Conservation (phyloP, 2,113 vertebrate genomes). For the Gallinago paraguaiae region DNA sequence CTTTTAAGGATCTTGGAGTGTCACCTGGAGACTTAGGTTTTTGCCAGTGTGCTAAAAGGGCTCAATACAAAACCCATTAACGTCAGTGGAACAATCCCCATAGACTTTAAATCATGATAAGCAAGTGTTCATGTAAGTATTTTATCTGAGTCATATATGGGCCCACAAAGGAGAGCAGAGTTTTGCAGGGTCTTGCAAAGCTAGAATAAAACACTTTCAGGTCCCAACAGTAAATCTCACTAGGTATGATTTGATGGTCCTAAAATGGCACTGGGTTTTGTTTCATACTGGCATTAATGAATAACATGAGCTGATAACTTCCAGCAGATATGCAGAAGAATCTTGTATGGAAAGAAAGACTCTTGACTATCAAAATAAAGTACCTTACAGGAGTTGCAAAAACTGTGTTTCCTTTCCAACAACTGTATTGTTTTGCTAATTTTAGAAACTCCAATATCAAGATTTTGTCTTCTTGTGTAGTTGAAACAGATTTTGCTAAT, state of each 20-base stretch:
- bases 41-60: not conserved
- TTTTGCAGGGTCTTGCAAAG: not conserved
- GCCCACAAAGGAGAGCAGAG: not conserved
- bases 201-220: not conserved
- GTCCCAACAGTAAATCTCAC: not conserved
- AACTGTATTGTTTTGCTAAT: not conserved
- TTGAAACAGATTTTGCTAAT: not conserved
- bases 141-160: not conserved
- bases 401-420: not conserved
- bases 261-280: not conserved
- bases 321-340: not conserved
- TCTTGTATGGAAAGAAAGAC: not conserved
- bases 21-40: not conserved
- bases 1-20: not conserved
- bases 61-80: not conserved
- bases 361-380: not conserved
- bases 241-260: not conserved
- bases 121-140: not conserved
- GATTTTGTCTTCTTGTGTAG: not conserved
- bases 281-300: not conserved
- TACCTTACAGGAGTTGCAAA: not conserved
- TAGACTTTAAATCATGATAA: slow-evolving; percentile 27
- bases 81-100: not conserved
- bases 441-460: not conserved
- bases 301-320: not conserved